These are phyloP conservation scores for Saturnia japonica DNA, from an alignment of 2,888 invertebrate species.

Conservation along the genomic window DNA sequence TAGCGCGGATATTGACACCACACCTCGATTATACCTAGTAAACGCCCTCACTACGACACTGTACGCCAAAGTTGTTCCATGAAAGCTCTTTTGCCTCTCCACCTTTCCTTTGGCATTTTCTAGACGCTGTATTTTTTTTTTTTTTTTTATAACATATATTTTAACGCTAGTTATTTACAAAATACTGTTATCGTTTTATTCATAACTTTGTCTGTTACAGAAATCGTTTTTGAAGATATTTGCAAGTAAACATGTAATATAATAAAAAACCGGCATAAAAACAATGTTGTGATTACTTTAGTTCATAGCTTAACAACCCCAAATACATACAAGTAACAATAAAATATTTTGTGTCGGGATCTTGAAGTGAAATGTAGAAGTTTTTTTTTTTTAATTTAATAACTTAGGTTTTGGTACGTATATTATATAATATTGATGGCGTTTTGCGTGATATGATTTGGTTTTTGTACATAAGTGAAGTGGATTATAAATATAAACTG, in stretches of 20 bases:
- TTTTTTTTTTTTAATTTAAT: too few relatives aligned
- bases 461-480: too few relatives aligned
- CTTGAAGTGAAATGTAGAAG: too few relatives aligned
- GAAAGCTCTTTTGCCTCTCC: conserved; percentile 75
- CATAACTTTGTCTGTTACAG: conserved; percentile 2
- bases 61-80: conserved; percentile 71
- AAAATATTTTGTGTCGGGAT: too few relatives aligned
- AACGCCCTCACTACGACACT: conserved; percentile 65
- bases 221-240: not conserved
- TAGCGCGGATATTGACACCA: conserved; percentile 42
- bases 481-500: too few relatives aligned
- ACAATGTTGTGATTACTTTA: not conserved
- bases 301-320: not conserved
- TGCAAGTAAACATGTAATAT: not conserved
- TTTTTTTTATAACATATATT: conserved; percentile 29
- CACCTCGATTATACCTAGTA: conserved; percentile 53
- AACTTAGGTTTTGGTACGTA: too few relatives aligned
- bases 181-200: conserved; percentile 33
- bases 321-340: too few relatives aligned
- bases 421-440: too few relatives aligned
- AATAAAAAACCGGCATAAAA: too few relatives aligned
- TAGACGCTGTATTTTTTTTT: conserved; percentile 42
- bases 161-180: conserved; percentile 46
- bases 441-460: too few relatives aligned
- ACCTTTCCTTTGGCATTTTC: conserved; percentile 74